Evolutionary conservation across 1,140 invertebrate genomes (phyloP).

Genomic region (Brachystomella parvula): DNA sequence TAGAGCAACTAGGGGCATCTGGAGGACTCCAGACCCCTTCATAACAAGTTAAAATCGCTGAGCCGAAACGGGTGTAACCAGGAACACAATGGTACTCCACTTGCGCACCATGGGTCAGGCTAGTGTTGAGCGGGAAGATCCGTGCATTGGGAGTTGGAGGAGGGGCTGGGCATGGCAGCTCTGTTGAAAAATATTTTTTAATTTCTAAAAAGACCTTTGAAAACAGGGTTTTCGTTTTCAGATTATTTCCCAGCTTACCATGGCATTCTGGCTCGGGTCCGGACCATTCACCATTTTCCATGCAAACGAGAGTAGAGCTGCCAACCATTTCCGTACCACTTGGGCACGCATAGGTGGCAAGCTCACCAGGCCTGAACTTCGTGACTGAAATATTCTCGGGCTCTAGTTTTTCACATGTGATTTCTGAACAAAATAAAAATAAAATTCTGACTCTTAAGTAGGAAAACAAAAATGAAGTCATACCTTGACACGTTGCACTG

Average conservation of each 20-base stretch:
- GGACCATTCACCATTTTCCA: conserved; percentile 82
- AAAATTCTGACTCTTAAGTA: background rate
- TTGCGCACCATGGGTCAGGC: conserved; percentile 67
- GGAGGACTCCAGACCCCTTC: conserved; percentile 37
- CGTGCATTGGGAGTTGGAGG: conserved; percentile 70
- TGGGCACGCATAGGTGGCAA: conserved; percentile 25
- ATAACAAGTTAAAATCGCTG: conserved; percentile 22
- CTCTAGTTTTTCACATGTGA: background rate
- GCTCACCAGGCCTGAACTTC: background rate
- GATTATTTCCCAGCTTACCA: no score
- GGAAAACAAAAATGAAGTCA: background rate
- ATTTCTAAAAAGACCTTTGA: no score
- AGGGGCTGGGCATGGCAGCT: conserved; percentile 72
- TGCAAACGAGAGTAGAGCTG: conserved; percentile 67
- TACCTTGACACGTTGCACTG: conserved; percentile 1
- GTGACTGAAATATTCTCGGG: background rate
- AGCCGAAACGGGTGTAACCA: conserved; percentile 68
- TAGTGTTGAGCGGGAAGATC: conserved; percentile 74
- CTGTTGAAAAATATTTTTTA: conserved; percentile 46
- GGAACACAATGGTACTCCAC: conserved; percentile 83
- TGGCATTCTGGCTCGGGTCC: conserved; percentile 58
- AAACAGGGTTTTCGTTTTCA: no score
- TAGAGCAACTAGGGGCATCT: conserved; percentile 27
- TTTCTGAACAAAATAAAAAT: conserved; percentile 1
- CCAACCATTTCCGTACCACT: conserved; percentile 44